Conservation (phyloP, 2,113 vertebrate genomes). For the Eublepharis macularius region DNA sequence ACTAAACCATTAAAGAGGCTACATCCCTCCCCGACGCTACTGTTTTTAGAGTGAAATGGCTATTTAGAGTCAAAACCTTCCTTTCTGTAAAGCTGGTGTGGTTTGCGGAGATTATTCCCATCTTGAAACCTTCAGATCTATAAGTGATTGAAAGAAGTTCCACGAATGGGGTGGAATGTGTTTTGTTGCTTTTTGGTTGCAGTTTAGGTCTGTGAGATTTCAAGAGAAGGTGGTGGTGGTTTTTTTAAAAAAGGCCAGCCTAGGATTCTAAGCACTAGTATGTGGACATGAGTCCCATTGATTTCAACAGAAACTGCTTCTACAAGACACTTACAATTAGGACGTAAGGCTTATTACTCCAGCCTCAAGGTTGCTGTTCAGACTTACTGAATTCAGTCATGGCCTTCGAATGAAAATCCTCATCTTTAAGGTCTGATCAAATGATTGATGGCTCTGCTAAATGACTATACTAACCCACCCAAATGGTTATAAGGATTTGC, state of each 20-base stretch:
- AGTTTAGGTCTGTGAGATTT: slow-evolving; percentile 36
- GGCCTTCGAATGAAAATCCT: not conserved
- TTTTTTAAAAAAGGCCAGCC: not conserved
- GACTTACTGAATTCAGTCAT: not conserved
- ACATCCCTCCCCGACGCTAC: slow-evolving; percentile 70
- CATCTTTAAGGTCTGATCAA: not conserved
- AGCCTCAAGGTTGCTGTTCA: not conserved
- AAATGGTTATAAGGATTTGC: no score
- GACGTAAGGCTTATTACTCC: not conserved
- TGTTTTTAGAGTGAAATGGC: slow-evolving; percentile 68
- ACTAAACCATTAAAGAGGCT: slow-evolving; percentile 66
- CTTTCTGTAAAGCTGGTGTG: slow-evolving; percentile 57
- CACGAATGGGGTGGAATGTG: slow-evolving; percentile 50
- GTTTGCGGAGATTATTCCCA: slow-evolving; percentile 62
- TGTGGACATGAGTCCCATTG: not conserved
- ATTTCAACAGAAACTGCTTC: not conserved
- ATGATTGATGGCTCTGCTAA: not conserved
- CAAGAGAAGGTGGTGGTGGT: not conserved
- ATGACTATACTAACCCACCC: no score
- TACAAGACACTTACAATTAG: not conserved
- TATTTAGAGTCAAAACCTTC: slow-evolving; percentile 61
- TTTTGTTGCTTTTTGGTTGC: slow-evolving; percentile 46
- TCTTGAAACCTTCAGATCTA: slow-evolving; percentile 65
- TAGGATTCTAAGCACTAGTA: not conserved
- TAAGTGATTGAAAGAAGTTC: slow-evolving; percentile 72